Evolutionary conservation across 2,113 vertebrate species (phyloP).

Genomic region (Murina feae): DNA sequence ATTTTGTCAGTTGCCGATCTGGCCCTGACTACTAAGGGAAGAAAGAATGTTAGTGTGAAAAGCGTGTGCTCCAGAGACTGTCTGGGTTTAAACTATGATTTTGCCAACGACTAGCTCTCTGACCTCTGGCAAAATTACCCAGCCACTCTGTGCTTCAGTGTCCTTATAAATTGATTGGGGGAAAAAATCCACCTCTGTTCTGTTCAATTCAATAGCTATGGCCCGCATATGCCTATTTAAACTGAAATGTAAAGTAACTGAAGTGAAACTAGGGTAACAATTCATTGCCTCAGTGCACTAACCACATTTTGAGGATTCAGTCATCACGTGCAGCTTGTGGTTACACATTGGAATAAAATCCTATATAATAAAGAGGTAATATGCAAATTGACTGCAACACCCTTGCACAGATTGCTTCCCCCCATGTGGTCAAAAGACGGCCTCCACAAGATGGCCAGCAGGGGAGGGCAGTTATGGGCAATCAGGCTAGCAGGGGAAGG

Average conservation of each 20-base stretch:
- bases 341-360: no score
- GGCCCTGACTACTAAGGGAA: not conserved
- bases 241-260: not conserved
- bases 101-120: not conserved
- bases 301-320: not conserved
- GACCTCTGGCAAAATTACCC: not conserved
- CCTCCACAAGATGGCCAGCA: no score
- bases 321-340: not conserved
- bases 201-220: not conserved
- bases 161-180: not conserved
- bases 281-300: not conserved
- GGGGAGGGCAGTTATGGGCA: no score
- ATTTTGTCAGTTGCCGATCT: slow-evolving; percentile 15
- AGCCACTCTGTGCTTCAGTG: not conserved
- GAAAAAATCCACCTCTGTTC: not conserved
- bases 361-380: no score
- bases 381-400: no score
- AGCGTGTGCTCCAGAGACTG: not conserved
- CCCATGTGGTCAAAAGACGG: no score
- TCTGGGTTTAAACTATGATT: not conserved
- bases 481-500: no score
- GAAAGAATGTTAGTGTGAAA: not conserved
- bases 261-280: not conserved
- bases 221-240: not conserved
- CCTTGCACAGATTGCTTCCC: no score